Percentiles rank a stretch among this genome's conserved stretches.
Conservation (phyloP, 2,113 vertebrate species). For the Pholis gunnellus region DNA sequence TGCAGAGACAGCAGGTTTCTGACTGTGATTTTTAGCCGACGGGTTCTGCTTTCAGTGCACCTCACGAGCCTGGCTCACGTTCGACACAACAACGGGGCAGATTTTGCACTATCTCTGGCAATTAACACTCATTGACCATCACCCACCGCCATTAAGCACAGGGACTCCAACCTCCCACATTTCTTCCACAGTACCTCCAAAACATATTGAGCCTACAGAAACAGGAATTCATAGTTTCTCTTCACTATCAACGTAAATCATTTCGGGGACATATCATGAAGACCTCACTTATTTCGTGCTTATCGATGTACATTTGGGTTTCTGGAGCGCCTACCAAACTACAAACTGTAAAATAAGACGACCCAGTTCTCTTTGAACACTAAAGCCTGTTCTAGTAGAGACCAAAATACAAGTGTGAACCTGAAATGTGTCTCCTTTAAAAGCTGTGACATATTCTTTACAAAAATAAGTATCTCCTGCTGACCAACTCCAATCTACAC, state of each 20-base stretch:
- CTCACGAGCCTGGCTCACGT: constrained; percentile 51
- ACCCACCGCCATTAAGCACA: not conserved
- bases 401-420: not conserved
- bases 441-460: not conserved
- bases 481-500: not conserved
- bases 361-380: not conserved
- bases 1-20: constrained; percentile 78
- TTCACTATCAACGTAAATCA: not conserved
- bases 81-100: constrained; percentile 29
- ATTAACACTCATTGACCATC: constrained; percentile 22
- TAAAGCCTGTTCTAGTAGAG: not conserved
- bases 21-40: constrained; percentile 44
- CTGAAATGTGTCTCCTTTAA: not conserved
- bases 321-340: not conserved
- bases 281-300: not conserved
- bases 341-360: not conserved
- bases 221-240: not conserved
- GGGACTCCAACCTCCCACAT: not conserved
- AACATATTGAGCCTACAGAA: not conserved
- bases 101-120: constrained; percentile 32
- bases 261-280: not conserved
- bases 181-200: not conserved
- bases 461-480: not conserved
- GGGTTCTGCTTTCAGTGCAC: constrained; percentile 55
- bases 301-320: not conserved